A percentile compares a stretch with the other conserved stretches of the same genome.
Evolutionary conservation across 2,888 invertebrate species (phyloP).

Genomic region (Lathronympha strigana): DNA sequence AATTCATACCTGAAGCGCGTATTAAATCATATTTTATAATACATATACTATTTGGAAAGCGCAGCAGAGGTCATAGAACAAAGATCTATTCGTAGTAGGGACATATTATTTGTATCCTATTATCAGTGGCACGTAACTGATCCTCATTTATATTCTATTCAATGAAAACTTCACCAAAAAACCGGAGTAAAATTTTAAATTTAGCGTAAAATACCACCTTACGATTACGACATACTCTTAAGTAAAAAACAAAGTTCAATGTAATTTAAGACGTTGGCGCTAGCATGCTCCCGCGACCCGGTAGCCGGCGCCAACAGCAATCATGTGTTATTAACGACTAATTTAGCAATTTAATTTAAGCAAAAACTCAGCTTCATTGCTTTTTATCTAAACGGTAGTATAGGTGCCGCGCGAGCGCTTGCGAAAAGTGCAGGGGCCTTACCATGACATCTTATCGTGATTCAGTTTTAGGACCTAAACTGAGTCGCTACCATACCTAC

Average conservation of each 20-base stretch:
- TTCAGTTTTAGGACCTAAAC: too few relatives aligned
- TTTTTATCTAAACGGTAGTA: constrained; percentile 14
- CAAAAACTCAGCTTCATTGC: constrained; percentile 10
- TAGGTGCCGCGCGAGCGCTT: background rate
- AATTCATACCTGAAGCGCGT: too few relatives aligned
- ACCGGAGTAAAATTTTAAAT: background rate
- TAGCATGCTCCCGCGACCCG: constrained; percentile 21
- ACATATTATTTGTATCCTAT: too few relatives aligned
- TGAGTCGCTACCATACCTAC: too few relatives aligned
- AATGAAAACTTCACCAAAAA: too few relatives aligned
- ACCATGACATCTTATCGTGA: too few relatives aligned
- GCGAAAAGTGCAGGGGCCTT: constrained; percentile 11
- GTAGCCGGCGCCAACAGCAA: constrained; percentile 28
- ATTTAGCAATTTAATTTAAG: constrained; percentile 24
- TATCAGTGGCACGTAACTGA: too few relatives aligned
- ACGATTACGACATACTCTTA: background rate
- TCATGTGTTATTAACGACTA: constrained; percentile 28
- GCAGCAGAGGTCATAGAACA: too few relatives aligned
- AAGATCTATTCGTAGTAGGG: too few relatives aligned
- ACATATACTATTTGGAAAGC: too few relatives aligned
- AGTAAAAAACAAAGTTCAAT: background rate
- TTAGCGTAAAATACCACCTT: background rate
- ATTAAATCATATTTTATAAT: too few relatives aligned
- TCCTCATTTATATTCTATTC: too few relatives aligned
- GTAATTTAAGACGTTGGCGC: background rate